These are phyloP conservation scores for Bombus superbus DNA, from an alignment of 1,140 invertebrate genomes.

Conservation along the genomic window DNA sequence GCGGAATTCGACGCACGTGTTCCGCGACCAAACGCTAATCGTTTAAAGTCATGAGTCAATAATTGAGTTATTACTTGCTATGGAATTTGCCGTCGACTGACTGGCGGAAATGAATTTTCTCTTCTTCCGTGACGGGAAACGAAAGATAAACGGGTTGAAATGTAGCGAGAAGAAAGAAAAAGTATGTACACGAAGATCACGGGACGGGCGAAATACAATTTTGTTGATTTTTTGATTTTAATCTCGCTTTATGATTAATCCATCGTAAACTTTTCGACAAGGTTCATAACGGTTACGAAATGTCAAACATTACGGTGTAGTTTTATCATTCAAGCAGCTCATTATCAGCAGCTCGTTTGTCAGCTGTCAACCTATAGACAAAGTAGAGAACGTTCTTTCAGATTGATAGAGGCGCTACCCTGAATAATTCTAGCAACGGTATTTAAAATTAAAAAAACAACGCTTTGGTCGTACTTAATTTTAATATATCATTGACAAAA, in stretches of 20 bases:
- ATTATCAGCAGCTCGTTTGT: too few relatives aligned
- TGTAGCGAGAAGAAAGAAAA: not conserved
- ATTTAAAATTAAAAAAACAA: too few relatives aligned
- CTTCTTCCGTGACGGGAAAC: not conserved
- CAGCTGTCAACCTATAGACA: too few relatives aligned
- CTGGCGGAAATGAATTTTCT: not conserved
- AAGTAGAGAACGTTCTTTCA: too few relatives aligned
- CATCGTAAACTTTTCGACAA: too few relatives aligned
- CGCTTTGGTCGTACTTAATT: too few relatives aligned
- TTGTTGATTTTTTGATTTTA: not conserved
- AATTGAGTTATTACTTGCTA: conserved; percentile 21
- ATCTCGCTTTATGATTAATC: not conserved
- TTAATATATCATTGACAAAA: too few relatives aligned
- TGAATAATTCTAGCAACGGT: too few relatives aligned
- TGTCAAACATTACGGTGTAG: too few relatives aligned
- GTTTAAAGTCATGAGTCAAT: conserved; percentile 20
- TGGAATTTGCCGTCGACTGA: not conserved
- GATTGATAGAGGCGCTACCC: too few relatives aligned
- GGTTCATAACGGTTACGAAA: too few relatives aligned
- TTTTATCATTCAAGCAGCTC: too few relatives aligned
- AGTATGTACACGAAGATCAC: not conserved
- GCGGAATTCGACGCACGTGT: conserved; percentile 2
- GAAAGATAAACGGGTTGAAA: not conserved
- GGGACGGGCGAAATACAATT: not conserved
- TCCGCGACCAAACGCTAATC: conserved; percentile 5